Percentiles rank a stretch among this genome's conserved stretches.
Evolutionary conservation across 2,888 invertebrate genomes (phyloP).

Genomic region (Drosophila neonasuta): DNA sequence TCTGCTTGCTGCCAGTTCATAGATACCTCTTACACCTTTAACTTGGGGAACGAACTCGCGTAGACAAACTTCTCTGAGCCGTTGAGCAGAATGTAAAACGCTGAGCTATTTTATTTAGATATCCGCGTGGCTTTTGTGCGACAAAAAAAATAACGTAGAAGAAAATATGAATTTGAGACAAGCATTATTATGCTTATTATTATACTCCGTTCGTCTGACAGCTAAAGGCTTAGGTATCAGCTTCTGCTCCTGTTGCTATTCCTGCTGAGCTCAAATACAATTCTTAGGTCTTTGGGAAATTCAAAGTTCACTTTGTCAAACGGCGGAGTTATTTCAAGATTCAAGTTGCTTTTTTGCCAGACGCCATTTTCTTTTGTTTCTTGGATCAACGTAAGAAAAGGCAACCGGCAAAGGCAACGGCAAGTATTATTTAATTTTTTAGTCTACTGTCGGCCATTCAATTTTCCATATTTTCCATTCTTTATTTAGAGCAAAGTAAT

Average conservation of each 20-base stretch:
- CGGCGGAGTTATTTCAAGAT: constrained; percentile 54
- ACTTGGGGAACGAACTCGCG: constrained; percentile 21
- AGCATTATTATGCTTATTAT: constrained; percentile 69
- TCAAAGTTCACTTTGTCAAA: constrained; percentile 48
- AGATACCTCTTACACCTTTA: constrained; percentile 34
- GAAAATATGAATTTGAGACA: constrained; percentile 47
- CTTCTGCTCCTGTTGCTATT: constrained; percentile 18
- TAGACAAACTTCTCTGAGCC: constrained; percentile 62
- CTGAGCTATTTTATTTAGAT: constrained; percentile 75
- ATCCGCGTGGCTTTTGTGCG: constrained; percentile 39
- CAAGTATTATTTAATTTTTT: constrained; percentile 63
- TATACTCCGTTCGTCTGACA: constrained; percentile 43
- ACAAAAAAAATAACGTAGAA: neutral
- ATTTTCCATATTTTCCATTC: constrained; percentile 45
- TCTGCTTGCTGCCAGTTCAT: constrained; percentile 22
- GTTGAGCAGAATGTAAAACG: constrained; percentile 49
- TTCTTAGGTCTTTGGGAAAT: constrained; percentile 15
- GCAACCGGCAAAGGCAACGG: constrained; percentile 21
- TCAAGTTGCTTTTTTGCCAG: constrained; percentile 24
- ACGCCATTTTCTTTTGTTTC: constrained; percentile 2
- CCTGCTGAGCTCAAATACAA: constrained; percentile 49
- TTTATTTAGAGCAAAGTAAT: constrained; percentile 63
- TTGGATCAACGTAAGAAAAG: neutral
- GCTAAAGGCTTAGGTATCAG: constrained; percentile 52
- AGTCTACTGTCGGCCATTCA: constrained; percentile 50